These are phyloP conservation scores for Leptopilina syphax DNA, from an alignment of 2,888 invertebrate species.

Conservation along the genomic window DNA sequence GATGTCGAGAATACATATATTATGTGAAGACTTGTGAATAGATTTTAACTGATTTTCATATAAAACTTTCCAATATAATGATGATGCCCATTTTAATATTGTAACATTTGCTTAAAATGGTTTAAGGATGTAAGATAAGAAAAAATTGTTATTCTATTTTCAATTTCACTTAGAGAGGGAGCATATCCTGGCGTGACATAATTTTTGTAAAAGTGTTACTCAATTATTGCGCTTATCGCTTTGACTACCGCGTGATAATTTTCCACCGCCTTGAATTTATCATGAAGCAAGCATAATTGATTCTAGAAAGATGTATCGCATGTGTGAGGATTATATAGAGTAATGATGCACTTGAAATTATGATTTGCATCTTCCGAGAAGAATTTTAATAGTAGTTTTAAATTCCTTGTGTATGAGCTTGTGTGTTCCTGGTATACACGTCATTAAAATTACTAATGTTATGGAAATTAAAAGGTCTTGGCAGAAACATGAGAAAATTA, in stretches of 20 bases:
- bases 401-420: not conserved
- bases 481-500: not conserved
- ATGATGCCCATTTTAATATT: not conserved
- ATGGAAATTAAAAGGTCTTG: conserved; percentile 1
- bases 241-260: not conserved
- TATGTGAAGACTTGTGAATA: not conserved
- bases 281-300: conserved; percentile 21
- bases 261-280: conserved; percentile 20
- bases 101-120: not conserved
- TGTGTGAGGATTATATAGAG: conserved; percentile 11
- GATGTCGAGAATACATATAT: conserved; percentile 13
- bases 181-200: conserved; percentile 25
- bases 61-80: conserved; percentile 1
- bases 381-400: conserved; percentile 12
- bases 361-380: conserved; percentile 5
- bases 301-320: conserved; percentile 31
- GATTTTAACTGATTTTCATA: conserved; percentile 11
- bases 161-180: conserved; percentile 13
- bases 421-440: not conserved
- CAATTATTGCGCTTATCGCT: conserved; percentile 21
- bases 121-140: not conserved
- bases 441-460: conserved; percentile 17
- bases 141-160: conserved; percentile 21
- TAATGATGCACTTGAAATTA: not conserved
- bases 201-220: conserved; percentile 38